Conservation (phyloP, 2,113 vertebrate genomes). For the Eulemur rufifrons region DNA sequence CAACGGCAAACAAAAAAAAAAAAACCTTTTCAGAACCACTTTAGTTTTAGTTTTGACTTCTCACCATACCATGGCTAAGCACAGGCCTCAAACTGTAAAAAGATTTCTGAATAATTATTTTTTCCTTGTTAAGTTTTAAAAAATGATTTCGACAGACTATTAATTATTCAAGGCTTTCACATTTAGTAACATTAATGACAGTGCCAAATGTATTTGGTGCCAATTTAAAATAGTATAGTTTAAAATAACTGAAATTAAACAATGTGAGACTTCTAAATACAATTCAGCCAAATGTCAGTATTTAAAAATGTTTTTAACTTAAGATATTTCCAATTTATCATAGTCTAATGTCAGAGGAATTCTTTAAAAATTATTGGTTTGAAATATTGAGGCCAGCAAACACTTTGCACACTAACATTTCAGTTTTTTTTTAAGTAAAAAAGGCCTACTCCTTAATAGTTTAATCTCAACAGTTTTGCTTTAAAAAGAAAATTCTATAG, state of each 20-base stretch:
- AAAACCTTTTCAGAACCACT: neutral
- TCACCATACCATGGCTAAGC: neutral
- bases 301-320: slow-evolving; percentile 32
- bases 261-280: slow-evolving; percentile 57
- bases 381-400: slow-evolving; percentile 37
- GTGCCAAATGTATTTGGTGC: slow-evolving; percentile 39
- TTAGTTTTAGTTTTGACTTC: slow-evolving; percentile 27
- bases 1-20: neutral
- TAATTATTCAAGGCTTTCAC: slow-evolving; percentile 45
- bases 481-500: slow-evolving; percentile 39
- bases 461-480: neutral
- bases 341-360: neutral
- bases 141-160: neutral
- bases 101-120: slow-evolving; percentile 61
- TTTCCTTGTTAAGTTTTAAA: slow-evolving; percentile 43
- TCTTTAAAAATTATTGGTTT: slow-evolving; percentile 32
- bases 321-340: slow-evolving; percentile 50
- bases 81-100: neutral
- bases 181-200: slow-evolving; percentile 31
- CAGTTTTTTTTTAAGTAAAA: slow-evolving; percentile 28
- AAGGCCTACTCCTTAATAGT: slow-evolving; percentile 18
- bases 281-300: slow-evolving; percentile 27
- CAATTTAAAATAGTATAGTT: slow-evolving; percentile 48
- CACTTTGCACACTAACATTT: neutral
- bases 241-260: slow-evolving; percentile 70